A percentile compares a stretch with the other conserved stretches of the same genome.
Conservation (phyloP, 2,888 invertebrate genomes). For the Epinotia ramella region DNA sequence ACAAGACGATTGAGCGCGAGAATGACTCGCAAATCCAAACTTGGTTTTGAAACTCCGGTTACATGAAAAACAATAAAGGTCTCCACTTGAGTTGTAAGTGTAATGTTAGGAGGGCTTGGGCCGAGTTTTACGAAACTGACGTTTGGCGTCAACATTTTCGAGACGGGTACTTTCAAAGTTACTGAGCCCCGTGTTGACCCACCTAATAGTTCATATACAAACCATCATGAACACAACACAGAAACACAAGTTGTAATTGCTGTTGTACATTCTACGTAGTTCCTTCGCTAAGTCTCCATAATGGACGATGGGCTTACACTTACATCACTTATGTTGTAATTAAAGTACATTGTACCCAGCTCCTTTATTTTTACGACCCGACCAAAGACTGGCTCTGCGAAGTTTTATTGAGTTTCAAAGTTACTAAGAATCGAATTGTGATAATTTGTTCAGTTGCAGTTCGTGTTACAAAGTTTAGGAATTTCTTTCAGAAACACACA, state of each 20-base stretch:
- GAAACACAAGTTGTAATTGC: background rate
- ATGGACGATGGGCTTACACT: slow-evolving; percentile 16
- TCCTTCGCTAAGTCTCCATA: slow-evolving; percentile 27
- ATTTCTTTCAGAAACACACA: background rate
- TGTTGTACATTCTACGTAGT: slow-evolving; percentile 11
- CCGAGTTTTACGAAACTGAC: no score
- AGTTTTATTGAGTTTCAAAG: slow-evolving; percentile 5
- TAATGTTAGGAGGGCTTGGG: no score
- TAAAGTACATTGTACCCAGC: slow-evolving; percentile 29
- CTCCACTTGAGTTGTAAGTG: no score
- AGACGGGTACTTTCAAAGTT: no score
- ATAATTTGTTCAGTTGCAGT: background rate
- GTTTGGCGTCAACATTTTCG: no score
- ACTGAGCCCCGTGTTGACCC: no score
- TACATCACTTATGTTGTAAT: slow-evolving; percentile 36
- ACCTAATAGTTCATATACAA: background rate
- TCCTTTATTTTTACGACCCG: slow-evolving; percentile 16
- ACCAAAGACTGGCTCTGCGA: background rate
- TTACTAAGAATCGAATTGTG: background rate
- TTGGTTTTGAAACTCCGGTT: no score
- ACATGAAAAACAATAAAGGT: no score
- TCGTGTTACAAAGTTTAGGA: background rate
- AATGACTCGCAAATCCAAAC: no score
- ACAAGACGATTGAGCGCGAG: no score
- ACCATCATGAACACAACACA: background rate